Evolutionary conservation across 2,797 vertebrate species (phyloP).

Genomic region (Myotis daubentonii): DNA sequence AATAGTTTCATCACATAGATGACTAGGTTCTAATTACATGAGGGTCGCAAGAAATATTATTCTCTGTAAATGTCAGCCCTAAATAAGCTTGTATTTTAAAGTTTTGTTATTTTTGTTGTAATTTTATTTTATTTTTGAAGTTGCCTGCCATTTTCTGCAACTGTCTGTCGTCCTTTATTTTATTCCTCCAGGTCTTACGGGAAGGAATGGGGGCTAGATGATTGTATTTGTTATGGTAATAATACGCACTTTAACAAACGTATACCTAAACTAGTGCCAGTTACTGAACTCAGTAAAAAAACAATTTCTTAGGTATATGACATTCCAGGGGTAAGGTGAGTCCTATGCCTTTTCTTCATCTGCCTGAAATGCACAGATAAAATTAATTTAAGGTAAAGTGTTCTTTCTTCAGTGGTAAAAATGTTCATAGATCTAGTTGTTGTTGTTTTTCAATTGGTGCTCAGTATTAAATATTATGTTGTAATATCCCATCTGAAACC

Average conservation of each 20-base stretch:
- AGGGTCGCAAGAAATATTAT: not conserved
- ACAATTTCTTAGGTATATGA: not conserved
- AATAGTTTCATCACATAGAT: conserved; percentile 46
- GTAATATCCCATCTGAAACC: not conserved
- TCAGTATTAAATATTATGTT: not conserved
- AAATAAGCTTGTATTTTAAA: conserved; percentile 34
- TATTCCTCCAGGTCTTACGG: not conserved
- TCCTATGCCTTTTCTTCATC: not conserved
- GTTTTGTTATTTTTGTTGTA: not conserved
- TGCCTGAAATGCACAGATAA: not conserved
- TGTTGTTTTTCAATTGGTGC: not conserved
- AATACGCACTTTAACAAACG: not conserved
- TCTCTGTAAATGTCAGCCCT: not conserved
- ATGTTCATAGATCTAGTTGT: not conserved
- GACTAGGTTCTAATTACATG: conserved; percentile 2
- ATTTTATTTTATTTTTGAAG: conserved; percentile 1
- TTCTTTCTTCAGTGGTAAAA: not conserved
- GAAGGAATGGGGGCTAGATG: not conserved
- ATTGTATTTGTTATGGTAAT: not conserved
- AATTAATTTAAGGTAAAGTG: not conserved
- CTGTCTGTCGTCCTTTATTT: not conserved
- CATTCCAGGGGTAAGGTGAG: not conserved
- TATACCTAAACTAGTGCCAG: not conserved
- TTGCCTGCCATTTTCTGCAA: not conserved
- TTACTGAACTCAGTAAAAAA: not conserved